phyloP scores from a whole-genome alignment of 2,888 invertebrate species.

The Leuctra nigra region DNA sequence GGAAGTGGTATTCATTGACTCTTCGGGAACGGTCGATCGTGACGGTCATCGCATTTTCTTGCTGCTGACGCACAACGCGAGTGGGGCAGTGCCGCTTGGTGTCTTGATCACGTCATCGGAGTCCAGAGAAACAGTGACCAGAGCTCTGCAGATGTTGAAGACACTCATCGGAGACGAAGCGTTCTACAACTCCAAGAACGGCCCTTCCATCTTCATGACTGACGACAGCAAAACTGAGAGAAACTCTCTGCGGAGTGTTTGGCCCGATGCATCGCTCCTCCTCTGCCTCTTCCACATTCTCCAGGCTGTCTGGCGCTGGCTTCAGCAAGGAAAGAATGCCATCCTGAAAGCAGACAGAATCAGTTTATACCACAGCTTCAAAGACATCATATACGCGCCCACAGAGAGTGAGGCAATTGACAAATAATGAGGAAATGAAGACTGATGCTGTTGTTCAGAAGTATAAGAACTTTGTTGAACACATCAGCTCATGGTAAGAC shows the following conservation, averaged over 20 bases:
- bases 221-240: neutral
- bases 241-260: neutral
- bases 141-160: neutral
- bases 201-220: neutral
- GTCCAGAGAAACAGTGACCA: neutral
- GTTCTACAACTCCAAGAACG: neutral
- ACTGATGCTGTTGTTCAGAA: neutral
- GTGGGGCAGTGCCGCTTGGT: constrained; percentile 9
- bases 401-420: neutral
- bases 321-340: neutral
- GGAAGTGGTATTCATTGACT: neutral
- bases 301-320: constrained; percentile 18
- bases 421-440: neutral
- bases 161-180: neutral
- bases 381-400: neutral
- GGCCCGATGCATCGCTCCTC: neutral
- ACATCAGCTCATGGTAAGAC: neutral
- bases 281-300: constrained; percentile 11
- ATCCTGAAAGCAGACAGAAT: neutral
- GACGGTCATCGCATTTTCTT: constrained; percentile 10
- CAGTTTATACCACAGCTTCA: neutral
- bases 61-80: neutral
- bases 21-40: constrained; percentile 7
- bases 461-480: neutral
- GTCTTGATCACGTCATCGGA: constrained; percentile 9